Evolutionary conservation across 37 sponge, comb jelly and placozoan species (phyloP).

Genomic region (Theonella swinhoei): DNA sequence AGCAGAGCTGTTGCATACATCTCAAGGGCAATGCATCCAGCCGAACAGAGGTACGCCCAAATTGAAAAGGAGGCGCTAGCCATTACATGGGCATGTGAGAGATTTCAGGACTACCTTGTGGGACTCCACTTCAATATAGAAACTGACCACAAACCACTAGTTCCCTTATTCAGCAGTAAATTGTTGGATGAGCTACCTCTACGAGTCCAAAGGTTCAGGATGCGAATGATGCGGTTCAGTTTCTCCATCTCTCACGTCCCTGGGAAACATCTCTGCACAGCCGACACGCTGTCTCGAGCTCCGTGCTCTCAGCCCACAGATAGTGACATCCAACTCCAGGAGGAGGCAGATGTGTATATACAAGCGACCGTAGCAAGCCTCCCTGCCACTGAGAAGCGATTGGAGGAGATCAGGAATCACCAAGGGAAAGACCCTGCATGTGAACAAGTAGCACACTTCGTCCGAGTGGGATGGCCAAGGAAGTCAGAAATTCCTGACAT

Average conservation of each 20-base stretch:
- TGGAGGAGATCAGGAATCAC: too few species aligned
- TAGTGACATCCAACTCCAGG: too few species aligned
- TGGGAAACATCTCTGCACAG: slow-evolving; percentile 22
- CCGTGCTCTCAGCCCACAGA: too few species aligned
- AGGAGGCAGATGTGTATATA: too few species aligned
- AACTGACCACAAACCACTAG: slow-evolving; percentile 47
- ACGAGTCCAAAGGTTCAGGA: slow-evolving; percentile 9
- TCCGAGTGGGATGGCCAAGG: too few species aligned
- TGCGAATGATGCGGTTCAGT: slow-evolving; percentile 15
- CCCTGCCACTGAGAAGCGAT: too few species aligned
- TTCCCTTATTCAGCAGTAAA: slow-evolving; percentile 3
- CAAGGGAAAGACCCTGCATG: too few species aligned
- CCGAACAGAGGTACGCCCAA: slow-evolving; percentile 23
- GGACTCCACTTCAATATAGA: slow-evolving; percentile 16
- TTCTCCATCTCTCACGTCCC: slow-evolving; percentile 33
- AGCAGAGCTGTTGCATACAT: slow-evolving; percentile 36
- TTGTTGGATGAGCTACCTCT: background rate
- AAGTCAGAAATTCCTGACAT: too few species aligned
- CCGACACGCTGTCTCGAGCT: slow-evolving; percentile 43
- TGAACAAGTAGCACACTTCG: too few species aligned
- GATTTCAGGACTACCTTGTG: slow-evolving; percentile 12
- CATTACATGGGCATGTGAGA: slow-evolving; percentile 30
- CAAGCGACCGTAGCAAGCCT: too few species aligned
- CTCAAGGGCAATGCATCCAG: slow-evolving; percentile 24
- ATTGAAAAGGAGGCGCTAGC: slow-evolving; percentile 33